Percentiles rank a stretch among this genome's conserved stretches.
Conservation (phyloP, 1,140 invertebrate genomes). For the Macrobrachium rosenbergii region DNA sequence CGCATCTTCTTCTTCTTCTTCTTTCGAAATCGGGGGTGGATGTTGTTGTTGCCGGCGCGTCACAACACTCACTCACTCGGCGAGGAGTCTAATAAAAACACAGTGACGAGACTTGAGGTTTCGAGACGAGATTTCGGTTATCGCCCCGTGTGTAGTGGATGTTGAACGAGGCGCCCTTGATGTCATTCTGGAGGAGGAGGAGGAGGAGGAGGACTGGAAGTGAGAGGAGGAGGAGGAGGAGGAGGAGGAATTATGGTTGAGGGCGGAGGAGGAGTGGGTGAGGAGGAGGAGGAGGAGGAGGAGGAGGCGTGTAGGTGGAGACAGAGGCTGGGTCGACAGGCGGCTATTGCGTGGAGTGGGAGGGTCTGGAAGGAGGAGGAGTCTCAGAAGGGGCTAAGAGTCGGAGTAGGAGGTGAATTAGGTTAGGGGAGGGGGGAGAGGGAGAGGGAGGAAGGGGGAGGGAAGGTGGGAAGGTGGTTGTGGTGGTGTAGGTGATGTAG, state of each 20-base stretch:
- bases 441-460: background rate
- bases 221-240: background rate
- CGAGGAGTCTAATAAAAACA: too few species aligned
- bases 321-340: slow-evolving; percentile 29
- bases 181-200: background rate
- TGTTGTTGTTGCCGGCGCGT: too few species aligned
- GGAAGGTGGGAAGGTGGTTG: background rate
- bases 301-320: background rate
- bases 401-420: background rate
- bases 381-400: background rate
- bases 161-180: background rate
- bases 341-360: slow-evolving; percentile 33
- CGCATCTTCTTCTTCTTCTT: too few species aligned
- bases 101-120: background rate
- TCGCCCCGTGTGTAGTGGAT: background rate
- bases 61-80: too few species aligned
- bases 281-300: background rate
- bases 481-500: background rate
- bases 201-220: slow-evolving; percentile 12
- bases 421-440: background rate
- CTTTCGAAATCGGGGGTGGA: too few species aligned
- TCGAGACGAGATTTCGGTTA: background rate
- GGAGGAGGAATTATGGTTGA: background rate
- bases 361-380: background rate
- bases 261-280: slow-evolving; percentile 4